Conservation (phyloP, 2,113 vertebrate genomes). For the Upupa epops region DNA sequence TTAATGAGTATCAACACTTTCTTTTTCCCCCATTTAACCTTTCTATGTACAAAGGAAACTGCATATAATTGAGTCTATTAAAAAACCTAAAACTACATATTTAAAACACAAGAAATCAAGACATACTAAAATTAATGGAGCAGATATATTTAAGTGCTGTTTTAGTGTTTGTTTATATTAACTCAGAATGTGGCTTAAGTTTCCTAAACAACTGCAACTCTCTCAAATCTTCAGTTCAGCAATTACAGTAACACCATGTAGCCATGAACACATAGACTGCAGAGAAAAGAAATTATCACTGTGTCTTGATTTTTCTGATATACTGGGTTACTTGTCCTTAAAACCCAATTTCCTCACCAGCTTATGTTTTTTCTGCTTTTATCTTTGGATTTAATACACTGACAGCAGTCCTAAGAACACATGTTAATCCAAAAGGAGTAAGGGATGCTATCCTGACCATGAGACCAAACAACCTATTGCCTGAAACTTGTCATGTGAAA, state of each 20-base stretch:
- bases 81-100: neutral
- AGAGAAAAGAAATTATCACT: neutral
- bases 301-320: neutral
- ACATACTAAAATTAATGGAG: neutral
- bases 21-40: neutral
- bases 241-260: neutral
- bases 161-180: neutral
- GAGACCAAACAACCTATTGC: neutral
- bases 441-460: neutral
- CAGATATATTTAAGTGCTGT: neutral
- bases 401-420: neutral
- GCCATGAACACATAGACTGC: neutral
- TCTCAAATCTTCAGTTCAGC: neutral
- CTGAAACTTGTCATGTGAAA: neutral
- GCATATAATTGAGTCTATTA: neutral
- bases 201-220: neutral
- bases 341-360: neutral
- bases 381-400: neutral
- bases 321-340: neutral
- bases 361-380: neutral
- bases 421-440: neutral
- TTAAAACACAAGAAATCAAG: neutral
- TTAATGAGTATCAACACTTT: neutral
- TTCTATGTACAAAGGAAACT: neutral
- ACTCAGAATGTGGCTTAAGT: neutral